phyloP scores from a whole-genome alignment of 2,888 invertebrate species.

The Drosophila lacicola region DNA sequence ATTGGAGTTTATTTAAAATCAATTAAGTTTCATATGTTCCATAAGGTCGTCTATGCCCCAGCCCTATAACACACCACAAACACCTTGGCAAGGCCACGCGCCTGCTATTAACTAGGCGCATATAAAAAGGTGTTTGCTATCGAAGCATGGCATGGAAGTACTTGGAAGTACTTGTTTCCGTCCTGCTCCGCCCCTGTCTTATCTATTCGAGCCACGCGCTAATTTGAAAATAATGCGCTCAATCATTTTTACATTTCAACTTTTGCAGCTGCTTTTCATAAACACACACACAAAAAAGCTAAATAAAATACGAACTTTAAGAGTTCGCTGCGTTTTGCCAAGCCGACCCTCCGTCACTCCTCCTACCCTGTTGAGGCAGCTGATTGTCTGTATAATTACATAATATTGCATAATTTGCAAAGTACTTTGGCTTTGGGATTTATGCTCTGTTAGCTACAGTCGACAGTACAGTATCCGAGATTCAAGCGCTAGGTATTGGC shows the following conservation, averaged over 20 bases:
- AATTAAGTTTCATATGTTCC: not conserved
- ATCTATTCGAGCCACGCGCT: slow-evolving; percentile 69
- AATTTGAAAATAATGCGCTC: slow-evolving; percentile 83
- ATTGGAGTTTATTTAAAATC: not conserved
- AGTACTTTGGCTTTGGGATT: slow-evolving; percentile 80
- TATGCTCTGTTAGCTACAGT: slow-evolving; percentile 82
- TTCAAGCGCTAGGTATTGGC: slow-evolving; percentile 27
- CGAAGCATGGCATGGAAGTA: slow-evolving; percentile 45
- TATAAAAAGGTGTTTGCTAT: slow-evolving; percentile 43
- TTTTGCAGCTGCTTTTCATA: slow-evolving; percentile 40
- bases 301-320: slow-evolving; percentile 38
- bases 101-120: slow-evolving; percentile 33
- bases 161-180: slow-evolving; percentile 19
- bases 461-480: slow-evolving; percentile 27
- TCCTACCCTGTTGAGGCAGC: slow-evolving; percentile 6
- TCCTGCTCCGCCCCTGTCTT: slow-evolving; percentile 4
- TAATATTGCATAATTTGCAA: slow-evolving; percentile 81
- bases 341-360: not conserved
- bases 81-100: slow-evolving; percentile 59
- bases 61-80: slow-evolving; percentile 8
- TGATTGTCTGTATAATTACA: slow-evolving; percentile 79
- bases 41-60: slow-evolving; percentile 1
- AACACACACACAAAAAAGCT: slow-evolving; percentile 14
- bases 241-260: slow-evolving; percentile 78
- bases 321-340: slow-evolving; percentile 14